Evolutionary conservation across 2,797 vertebrate genomes (phyloP), one percentile per base, ranked within the genome.

Genomic region (Bovichtus variegatus): DNA sequence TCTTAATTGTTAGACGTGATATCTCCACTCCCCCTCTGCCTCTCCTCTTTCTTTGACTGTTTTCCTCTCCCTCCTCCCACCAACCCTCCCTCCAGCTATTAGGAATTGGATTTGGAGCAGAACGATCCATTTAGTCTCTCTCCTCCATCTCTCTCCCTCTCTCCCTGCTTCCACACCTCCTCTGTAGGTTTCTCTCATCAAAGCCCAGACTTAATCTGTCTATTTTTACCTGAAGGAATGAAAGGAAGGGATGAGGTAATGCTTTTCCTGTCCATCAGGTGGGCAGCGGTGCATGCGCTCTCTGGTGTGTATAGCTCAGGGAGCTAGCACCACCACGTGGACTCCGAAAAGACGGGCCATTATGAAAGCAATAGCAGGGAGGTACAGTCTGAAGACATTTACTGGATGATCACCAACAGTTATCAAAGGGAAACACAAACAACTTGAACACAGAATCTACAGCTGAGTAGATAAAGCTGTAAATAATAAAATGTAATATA

Each of bases 51-150:
- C 88, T 89, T 86, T 88, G 75, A 86, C 90, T 90, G 87, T 89
- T 90, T 91, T 80, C 88, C 57, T 84, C 87, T 76, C 79, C 88
- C 86, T 84, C 90, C 86, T 86, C 88, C 87, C 74, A 9, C 86
- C 87, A 86, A 44, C 69, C 84, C 77, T 51, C 89, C 93, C 93
- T 93, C 81, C 82, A 94, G 92, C 92, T 91, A 94, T 94, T 93
- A 93, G 87, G 91, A 94, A 94, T 93, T 93, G 92, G 92, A 94
- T 94, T 93, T 94, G 92, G 93, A 94, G 93, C 93, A 94, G 93
- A 94, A 94, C 90, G 92, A 94, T 94, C 93, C 90, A 93, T 94
- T 94, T 94, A 93, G 91, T 91, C 82, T 76, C 90, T 91, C 88
- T 89, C 90, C 87, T 93, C 90, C 89, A 44, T 90, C 83, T 86